These are phyloP conservation scores for Cataglyphis livida DNA, from an alignment of 2,888 invertebrate species.

Conservation along the genomic window DNA sequence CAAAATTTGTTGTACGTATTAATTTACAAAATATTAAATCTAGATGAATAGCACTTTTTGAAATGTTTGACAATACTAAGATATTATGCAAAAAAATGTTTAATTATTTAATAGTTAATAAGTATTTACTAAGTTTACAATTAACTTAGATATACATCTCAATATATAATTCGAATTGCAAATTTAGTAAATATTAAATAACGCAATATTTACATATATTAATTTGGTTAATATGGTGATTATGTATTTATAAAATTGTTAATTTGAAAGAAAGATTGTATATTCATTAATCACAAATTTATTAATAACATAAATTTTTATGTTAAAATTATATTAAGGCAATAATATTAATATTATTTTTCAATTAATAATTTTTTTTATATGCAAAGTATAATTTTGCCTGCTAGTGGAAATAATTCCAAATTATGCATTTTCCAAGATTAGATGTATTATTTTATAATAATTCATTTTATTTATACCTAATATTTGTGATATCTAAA, in stretches of 20 bases:
- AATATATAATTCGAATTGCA: not conserved
- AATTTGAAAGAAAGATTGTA: not conserved
- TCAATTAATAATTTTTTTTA: not conserved
- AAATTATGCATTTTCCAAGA: conserved; percentile 16
- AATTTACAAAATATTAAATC: conserved; percentile 15
- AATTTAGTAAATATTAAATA: not conserved
- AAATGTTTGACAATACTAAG: not conserved
- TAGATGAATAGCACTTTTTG: not conserved
- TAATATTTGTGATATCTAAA: not conserved
- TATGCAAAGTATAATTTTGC: not conserved
- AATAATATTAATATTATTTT: conserved; percentile 22
- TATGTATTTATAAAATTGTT: not conserved
- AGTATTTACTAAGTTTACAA: not conserved
- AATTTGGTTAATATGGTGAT: not conserved
- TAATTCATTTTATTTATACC: conserved; percentile 1
- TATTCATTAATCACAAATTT: conserved; percentile 1
- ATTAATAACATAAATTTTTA: conserved; percentile 24
- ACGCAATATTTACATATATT: not conserved
- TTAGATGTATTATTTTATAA: conserved; percentile 3
- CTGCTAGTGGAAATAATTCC: not conserved
- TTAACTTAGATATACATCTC: not conserved
- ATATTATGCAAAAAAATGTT: conserved; percentile 3
- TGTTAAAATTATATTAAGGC: conserved; percentile 1
- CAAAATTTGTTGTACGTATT: conserved; percentile 17
- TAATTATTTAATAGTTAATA: too few relatives aligned